Evolutionary conservation across 2,797 vertebrate genomes (phyloP).

Genomic region (Chaetodon trifasciatus): DNA sequence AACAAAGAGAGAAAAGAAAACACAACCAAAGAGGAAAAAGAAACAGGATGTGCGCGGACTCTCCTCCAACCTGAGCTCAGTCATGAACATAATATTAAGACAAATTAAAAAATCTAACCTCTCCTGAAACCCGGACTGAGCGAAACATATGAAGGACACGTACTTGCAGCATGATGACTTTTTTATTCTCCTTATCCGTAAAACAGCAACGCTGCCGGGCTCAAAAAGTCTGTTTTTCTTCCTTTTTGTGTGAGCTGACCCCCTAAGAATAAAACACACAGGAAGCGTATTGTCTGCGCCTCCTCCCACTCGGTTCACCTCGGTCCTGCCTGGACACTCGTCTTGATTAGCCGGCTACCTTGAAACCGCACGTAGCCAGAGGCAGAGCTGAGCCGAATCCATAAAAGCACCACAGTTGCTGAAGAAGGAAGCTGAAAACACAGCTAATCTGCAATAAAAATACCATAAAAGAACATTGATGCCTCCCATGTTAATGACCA

Average conservation of each 20-base stretch:
- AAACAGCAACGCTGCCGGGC: background rate
- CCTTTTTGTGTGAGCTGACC: background rate
- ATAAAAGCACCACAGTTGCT: constrained; percentile 14
- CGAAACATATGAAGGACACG: background rate
- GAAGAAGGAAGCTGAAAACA: constrained; percentile 10
- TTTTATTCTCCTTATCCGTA: background rate
- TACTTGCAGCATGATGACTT: too few species aligned
- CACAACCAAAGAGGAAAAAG: too few species aligned
- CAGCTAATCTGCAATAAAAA: constrained; percentile 44
- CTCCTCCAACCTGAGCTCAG: too few species aligned
- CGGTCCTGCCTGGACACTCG: constrained; percentile 31
- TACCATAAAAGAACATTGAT: constrained; percentile 19
- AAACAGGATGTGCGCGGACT: too few species aligned
- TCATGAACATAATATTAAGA: background rate
- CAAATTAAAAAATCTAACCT: background rate
- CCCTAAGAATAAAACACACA: constrained; percentile 18
- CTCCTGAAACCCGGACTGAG: background rate
- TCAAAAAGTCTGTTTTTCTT: background rate
- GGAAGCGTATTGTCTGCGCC: constrained; percentile 36
- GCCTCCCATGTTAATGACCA: constrained; percentile 34
- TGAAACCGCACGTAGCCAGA: constrained; percentile 39
- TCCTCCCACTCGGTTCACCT: constrained; percentile 28
- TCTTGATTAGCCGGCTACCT: constrained; percentile 64
- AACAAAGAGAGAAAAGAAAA: background rate
- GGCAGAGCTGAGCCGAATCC: constrained; percentile 50